Percentiles rank a stretch among this genome's conserved stretches.
These are phyloP conservation scores for Fringilla coelebs DNA, from an alignment of 2,797 vertebrate genomes.

Conservation along the genomic window DNA sequence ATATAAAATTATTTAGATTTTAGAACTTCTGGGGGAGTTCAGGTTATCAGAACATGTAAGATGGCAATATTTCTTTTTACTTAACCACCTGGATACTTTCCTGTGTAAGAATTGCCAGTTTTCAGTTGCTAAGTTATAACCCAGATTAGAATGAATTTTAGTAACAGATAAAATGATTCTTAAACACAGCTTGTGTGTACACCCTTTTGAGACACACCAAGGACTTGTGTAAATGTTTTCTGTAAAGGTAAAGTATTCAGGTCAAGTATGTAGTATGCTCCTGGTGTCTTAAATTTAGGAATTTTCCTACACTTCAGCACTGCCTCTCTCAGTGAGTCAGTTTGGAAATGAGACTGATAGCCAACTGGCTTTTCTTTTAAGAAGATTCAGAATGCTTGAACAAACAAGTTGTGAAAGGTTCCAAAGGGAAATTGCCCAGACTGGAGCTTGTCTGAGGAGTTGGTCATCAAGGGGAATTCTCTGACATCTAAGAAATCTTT, in stretches of 20 bases:
- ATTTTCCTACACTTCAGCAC: neutral
- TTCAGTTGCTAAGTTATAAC: neutral
- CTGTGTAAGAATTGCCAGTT: neutral
- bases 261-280: neutral
- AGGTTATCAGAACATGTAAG: neutral
- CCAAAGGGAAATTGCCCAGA: constrained; percentile 44
- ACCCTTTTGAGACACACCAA: neutral
- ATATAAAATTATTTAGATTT: neutral
- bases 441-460: constrained; percentile 28
- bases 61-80: neutral
- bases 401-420: constrained; percentile 23
- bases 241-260: neutral
- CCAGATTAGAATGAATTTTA: constrained; percentile 3
- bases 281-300: neutral
- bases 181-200: neutral
- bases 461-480: constrained; percentile 45
- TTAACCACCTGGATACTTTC: neutral
- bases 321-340: neutral
- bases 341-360: constrained; percentile 15
- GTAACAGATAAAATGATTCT: neutral
- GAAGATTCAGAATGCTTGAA: constrained; percentile 4
- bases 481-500: constrained; percentile 47
- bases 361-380: constrained; percentile 34
- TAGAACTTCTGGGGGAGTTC: neutral
- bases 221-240: neutral